Evolutionary conservation across 2,113 vertebrate species (phyloP).

Genomic region (Oncorhynchus kisutch): DNA sequence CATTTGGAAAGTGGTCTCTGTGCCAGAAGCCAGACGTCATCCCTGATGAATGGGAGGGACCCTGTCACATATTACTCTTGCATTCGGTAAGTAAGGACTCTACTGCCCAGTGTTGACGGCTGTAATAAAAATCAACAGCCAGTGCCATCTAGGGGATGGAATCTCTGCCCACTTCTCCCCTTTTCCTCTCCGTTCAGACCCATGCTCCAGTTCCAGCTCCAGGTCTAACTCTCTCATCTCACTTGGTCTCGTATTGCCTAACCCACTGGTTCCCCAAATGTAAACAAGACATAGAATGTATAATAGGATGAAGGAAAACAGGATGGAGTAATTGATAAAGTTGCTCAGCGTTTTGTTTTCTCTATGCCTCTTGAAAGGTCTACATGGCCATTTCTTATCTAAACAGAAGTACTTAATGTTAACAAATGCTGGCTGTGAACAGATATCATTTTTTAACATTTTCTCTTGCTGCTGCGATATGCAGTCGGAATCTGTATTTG

Average conservation of each 20-base stretch:
- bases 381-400: constrained; percentile 11
- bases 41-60: neutral
- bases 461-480: constrained; percentile 39
- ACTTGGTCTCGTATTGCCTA: neutral
- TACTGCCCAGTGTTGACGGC: neutral
- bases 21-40: neutral
- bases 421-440: constrained; percentile 25
- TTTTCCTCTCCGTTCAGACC: constrained; percentile 3
- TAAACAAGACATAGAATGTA: constrained; percentile 5
- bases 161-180: neutral
- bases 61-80: neutral
- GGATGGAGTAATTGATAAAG: constrained; percentile 22
- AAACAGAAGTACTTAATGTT: constrained; percentile 24
- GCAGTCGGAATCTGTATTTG: constrained; percentile 21
- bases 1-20: neutral
- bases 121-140: constrained; percentile 6
- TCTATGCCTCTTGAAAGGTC: constrained; percentile 13
- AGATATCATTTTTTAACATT: constrained; percentile 29
- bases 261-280: neutral
- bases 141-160: constrained; percentile 1
- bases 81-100: neutral
- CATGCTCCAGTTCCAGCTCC: neutral
- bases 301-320: constrained; percentile 26
- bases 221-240: neutral
- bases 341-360: constrained; percentile 23